Base-by-base conservation (phyloP, 2,797 vertebrate species). In the Falco novaeseelandiae region DNA sequence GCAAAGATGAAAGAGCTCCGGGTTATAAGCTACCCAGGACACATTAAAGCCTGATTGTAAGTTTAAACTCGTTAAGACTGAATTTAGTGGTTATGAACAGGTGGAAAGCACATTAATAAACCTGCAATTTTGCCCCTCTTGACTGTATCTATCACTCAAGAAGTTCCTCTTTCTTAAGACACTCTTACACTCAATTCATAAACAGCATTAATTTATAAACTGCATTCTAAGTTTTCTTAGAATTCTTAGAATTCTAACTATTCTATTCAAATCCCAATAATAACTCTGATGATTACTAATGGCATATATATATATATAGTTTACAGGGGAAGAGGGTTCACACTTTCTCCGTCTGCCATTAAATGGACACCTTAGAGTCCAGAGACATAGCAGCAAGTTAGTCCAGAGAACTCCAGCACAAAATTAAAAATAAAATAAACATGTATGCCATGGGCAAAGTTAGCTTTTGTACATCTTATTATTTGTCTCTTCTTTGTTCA, bases 261-360 rank as follows among this genome's bases (percentile, higher is more conserved):
- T 7, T 42, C 25, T 84, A 54, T 54, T 58, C 34, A 70, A 86
- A 55, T 20, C 5, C 10, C 38, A n/a, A 3, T 36, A 72, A 59
- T 29, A 89, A 82, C 30, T 79, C 44, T 73, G 9, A 51, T 62
- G 7, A 62, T 42, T 61, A 34, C 8, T n/a, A 57, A 36, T 0
- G 0, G 26, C 15, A 34, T 5, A 36, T 3, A 36, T 3, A 61
- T 25, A 23, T 6, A 58, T 2, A 19, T 1, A 42, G 18, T 2
- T 1, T 25, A 27, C 9, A 87, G 19, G 74, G 10, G 10, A 83
- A 71, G 22, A 55, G 4, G 4, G 27, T 38, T 38, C n/a, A 79
- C 8, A 55, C 21, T 23, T 83, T 63, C 40, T 21, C 54, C 4
- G 1, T 36, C 69, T 80, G 27, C 29, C 40, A 34, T 46, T 27